These are phyloP conservation scores for Prosapia bicincta DNA, from an alignment of 2,888 invertebrate species.

Conservation along the genomic window DNA sequence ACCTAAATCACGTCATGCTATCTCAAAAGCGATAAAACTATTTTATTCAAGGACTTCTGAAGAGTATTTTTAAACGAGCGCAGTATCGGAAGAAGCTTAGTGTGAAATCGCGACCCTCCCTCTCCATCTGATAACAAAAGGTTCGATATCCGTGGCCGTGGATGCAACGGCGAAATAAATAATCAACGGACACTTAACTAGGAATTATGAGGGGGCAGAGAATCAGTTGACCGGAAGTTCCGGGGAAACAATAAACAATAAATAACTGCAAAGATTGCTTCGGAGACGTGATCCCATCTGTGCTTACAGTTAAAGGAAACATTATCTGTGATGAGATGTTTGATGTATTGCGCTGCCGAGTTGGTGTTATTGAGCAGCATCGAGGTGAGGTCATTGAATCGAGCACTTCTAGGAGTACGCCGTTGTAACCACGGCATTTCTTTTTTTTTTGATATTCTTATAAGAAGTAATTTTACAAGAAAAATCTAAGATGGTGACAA, in stretches of 20 bases:
- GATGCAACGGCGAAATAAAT: conserved; percentile 4
- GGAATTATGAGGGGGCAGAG: conserved; percentile 11
- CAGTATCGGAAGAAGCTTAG: too few species aligned
- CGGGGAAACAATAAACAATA: conserved; percentile 21
- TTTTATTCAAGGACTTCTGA: too few species aligned
- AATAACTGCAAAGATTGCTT: conserved; percentile 8
- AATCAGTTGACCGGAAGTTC: conserved; percentile 8
- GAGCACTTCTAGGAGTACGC: too few species aligned
- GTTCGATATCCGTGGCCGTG: neutral
- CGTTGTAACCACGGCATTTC: too few species aligned
- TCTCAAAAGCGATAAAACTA: too few species aligned
- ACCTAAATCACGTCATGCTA: too few species aligned
- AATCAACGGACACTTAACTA: conserved; percentile 16
- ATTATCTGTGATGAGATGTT: neutral
- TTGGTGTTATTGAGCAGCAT: neutral
- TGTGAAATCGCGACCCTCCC: neutral
- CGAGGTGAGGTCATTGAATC: too few species aligned
- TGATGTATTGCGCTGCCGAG: neutral
- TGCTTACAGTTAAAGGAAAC: neutral
- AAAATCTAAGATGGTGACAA: too few species aligned
- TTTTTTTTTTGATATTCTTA: too few species aligned
- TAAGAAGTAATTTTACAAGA: too few species aligned
- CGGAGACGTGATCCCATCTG: neutral
- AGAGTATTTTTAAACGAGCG: too few species aligned
- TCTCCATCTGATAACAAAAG: neutral